Base-by-base conservation (phyloP, 1,140 invertebrate species). In the Drosophila rhopaloa region DNA sequence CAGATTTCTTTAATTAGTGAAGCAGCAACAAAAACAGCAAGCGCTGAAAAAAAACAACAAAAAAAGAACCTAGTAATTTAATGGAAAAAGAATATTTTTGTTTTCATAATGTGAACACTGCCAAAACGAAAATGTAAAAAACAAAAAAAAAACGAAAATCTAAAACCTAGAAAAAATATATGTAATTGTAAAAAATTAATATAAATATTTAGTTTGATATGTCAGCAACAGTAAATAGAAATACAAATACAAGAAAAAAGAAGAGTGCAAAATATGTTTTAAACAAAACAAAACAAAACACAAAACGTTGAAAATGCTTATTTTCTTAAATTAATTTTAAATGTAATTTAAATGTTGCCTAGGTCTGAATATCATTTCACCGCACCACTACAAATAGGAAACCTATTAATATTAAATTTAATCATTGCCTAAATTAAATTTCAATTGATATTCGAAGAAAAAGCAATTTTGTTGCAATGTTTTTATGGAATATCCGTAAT, bases 241-340 rank as follows among this genome's bases (percentile, higher is more conserved):
- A 61, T 76, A 71, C 53, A 78, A 47, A 60, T 56, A 66, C 58
- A 60, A 82, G 74, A 76, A 72, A 61, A 63, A 58, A 76, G 81
- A 86, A 80, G 86, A 90, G 85, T 90, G 85, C 85, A 90, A 90
- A 90, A 85, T 86, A 90, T 90, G 85, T 90, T 90, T 86, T 82
- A 90, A 90, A 90, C 85, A 90, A 80, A 80, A 78, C 41, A 70
- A 77, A 74, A 50, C 60, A 74, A 75, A 78, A 72, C 63, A 63
- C 58, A 82, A 76, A 76, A 65, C 46, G 72, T 47, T 76, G 50
- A 32, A 62, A 66, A 77, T 56, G 74, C 75, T 77, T 77, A 62
- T 61, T 77, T 78, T 78, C 81, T 83, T 82, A 70, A 78, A 65
- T 76, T 79, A 70, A 82, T 83, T 88, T 79, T 76, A 76, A 79